Evolutionary conservation across 2,888 invertebrate genomes (phyloP).

Genomic region (Lingula anatina): DNA sequence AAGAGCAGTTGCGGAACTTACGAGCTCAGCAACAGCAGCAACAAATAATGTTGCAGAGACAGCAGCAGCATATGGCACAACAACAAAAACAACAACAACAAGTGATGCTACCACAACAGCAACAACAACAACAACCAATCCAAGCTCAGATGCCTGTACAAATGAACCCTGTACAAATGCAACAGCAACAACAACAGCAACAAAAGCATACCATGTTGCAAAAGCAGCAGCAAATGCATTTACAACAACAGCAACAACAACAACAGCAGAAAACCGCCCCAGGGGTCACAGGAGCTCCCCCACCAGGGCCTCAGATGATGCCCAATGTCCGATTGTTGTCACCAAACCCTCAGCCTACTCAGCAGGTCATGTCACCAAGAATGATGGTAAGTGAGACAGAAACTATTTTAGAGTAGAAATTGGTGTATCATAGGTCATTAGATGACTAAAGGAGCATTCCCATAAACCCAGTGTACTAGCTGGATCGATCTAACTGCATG

Average conservation of each 20-base stretch:
- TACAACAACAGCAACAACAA: constrained; percentile 4
- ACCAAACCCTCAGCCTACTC: not conserved
- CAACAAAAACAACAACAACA: constrained; percentile 6
- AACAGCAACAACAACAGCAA: constrained; percentile 9
- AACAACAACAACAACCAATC: constrained; percentile 10
- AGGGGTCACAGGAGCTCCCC: not conserved
- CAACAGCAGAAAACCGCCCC: constrained; percentile 1
- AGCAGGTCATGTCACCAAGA: not conserved
- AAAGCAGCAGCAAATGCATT: constrained; percentile 4
- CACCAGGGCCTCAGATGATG: not conserved
- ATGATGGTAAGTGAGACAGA: too few species aligned
- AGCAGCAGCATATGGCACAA: constrained; percentile 12
- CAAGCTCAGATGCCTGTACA: constrained; percentile 12
- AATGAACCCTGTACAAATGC: constrained; percentile 2
- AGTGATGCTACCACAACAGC: constrained; percentile 2
- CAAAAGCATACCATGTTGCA: constrained; percentile 7
- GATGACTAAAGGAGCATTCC: too few species aligned
- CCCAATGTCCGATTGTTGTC: constrained; percentile 7
- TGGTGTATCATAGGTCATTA: too few species aligned
- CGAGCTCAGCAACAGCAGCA: constrained; percentile 34
- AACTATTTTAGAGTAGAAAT: too few species aligned
- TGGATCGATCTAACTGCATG: too few species aligned
- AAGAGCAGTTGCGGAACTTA: constrained; percentile 35
- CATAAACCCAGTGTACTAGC: too few species aligned
- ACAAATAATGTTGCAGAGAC: constrained; percentile 23